Conservation (phyloP, 2,113 vertebrate species). For the Forbesichthys agassizii region DNA sequence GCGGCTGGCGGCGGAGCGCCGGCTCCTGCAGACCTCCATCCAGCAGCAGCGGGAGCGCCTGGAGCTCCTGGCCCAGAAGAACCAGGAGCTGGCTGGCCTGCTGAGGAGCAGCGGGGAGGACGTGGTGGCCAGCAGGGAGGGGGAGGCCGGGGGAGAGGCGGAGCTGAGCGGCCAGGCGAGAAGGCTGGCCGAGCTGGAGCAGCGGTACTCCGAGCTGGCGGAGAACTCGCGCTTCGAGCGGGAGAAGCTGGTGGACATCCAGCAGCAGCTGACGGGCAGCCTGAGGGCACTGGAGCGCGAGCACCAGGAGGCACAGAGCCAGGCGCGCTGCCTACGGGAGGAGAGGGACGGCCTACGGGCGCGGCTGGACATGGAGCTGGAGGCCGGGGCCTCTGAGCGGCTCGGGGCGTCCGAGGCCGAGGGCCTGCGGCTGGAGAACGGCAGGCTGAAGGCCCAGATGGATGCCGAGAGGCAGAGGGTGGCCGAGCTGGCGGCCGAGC, state of each 20-base stretch:
- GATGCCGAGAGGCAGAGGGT: constrained; percentile 87
- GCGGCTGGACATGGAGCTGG: constrained; percentile 78
- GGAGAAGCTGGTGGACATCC: constrained; percentile 93
- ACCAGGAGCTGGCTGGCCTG: constrained; percentile 81
- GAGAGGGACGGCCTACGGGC: constrained; percentile 80
- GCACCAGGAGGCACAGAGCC: constrained; percentile 83
- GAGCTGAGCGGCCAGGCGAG: constrained; percentile 68
- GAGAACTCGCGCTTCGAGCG: constrained; percentile 90
- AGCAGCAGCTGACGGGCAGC: constrained; percentile 92
- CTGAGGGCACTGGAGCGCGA: constrained; percentile 87
- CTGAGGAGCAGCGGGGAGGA: constrained; percentile 83
- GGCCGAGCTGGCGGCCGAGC: constrained; percentile 78
- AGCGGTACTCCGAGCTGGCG: constrained; percentile 84
- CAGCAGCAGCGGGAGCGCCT: constrained; percentile 88
- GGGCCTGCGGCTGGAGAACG: constrained; percentile 82
- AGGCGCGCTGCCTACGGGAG: constrained; percentile 77
- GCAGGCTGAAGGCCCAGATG: constrained; percentile 81
- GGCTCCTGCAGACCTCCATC: constrained; percentile 88
- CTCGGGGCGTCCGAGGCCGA: constrained; percentile 72
- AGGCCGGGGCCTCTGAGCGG: constrained; percentile 78
- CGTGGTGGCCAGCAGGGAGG: constrained; percentile 67
- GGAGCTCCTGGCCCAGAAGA: constrained; percentile 89
- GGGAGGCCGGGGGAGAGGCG: constrained; percentile 75
- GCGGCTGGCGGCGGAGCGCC: constrained; percentile 88
- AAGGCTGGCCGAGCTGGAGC: constrained; percentile 85